Base-by-base conservation (phyloP, 2,888 invertebrate genomes). In the Drosophila hawaiiensis region DNA sequence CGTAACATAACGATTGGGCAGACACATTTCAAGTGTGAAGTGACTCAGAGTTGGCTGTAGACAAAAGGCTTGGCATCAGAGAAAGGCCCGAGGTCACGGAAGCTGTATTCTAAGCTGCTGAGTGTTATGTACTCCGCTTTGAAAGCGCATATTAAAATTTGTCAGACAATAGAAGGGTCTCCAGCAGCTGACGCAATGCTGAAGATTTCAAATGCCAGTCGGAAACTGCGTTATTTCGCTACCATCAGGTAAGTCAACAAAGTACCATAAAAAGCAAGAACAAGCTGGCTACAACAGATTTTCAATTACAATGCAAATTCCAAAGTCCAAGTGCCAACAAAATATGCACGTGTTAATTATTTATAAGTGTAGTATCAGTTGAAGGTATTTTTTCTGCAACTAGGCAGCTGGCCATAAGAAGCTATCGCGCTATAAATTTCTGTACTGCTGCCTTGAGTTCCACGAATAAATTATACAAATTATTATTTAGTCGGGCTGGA, bases 381-480 rank as follows among this genome's bases (percentile, higher is more conserved):
- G 35, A 50, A 31, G 53, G 22, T 31, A 31, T 58, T 52, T 39
- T 47, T 14, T 1, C 41, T 53, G 19, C 33, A 43, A 29, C 58
- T 58, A 41, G 41, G 25, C 69, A 66, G 52, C 31, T 73, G 61
- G 54, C 81, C 86, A 80, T 80, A 80, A 59, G 77, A 63, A 69
- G 78, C 79, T 65, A 83, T 76, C 79, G 65, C 47, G 62, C 49
- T 54, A 68, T 59, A 70, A 76, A 88, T 86, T 80, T 80, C 70
- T 59, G 22, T 49, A 43, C 56, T 68, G 67, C 54, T 52, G 54
- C 33, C 67, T 55, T 70, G 53, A 77, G 73, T 78, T 82, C 76
- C 68, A 65, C 50, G 76, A 58, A 74, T 87, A 88, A 88, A 89
- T 89, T 89, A 88, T 80, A 89, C 82, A 85, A 89, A 89, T 88